Percentiles rank a stretch among this genome's conserved stretches.
Conservation (phyloP, 2,797 vertebrate genomes). For the Gephyroberyx darwinii region DNA sequence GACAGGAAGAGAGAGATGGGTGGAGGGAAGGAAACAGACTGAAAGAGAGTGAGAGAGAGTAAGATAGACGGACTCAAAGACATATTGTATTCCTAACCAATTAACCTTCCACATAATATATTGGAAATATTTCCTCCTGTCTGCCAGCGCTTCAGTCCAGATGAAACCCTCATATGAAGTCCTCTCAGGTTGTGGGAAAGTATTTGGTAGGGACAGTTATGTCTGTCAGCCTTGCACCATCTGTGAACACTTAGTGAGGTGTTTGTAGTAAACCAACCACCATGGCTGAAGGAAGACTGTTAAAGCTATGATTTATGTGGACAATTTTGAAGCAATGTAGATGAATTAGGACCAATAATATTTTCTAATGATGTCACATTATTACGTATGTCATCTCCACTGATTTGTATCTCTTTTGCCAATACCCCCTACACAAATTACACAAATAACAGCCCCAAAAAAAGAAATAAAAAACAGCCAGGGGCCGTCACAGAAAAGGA, state of each 20-base stretch:
- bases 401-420: constrained; percentile 1
- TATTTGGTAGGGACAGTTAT: constrained; percentile 40
- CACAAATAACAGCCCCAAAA: too few species aligned
- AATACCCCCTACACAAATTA: background rate
- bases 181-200: constrained; percentile 48
- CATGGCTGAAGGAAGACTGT: constrained; percentile 38
- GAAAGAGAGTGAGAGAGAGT: constrained; percentile 20
- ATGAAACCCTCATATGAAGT: constrained; percentile 18
- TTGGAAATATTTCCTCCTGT: constrained; percentile 56
- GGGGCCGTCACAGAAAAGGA: too few species aligned
- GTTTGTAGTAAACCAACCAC: constrained; percentile 61
- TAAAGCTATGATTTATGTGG: constrained; percentile 16
- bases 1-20: constrained; percentile 57
- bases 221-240: constrained; percentile 64
- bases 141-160: constrained; percentile 38
- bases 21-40: constrained; percentile 37
- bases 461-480: too few species aligned
- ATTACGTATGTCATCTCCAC: background rate
- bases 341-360: background rate
- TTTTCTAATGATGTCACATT: constrained; percentile 17
- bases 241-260: constrained; percentile 74
- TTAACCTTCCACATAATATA: constrained; percentile 56
- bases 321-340: too few species aligned
- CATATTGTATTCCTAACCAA: constrained; percentile 65
- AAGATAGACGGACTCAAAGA: constrained; percentile 60